phyloP scores from a whole-genome alignment of 2,888 invertebrate species.

The Idaea biselata region DNA sequence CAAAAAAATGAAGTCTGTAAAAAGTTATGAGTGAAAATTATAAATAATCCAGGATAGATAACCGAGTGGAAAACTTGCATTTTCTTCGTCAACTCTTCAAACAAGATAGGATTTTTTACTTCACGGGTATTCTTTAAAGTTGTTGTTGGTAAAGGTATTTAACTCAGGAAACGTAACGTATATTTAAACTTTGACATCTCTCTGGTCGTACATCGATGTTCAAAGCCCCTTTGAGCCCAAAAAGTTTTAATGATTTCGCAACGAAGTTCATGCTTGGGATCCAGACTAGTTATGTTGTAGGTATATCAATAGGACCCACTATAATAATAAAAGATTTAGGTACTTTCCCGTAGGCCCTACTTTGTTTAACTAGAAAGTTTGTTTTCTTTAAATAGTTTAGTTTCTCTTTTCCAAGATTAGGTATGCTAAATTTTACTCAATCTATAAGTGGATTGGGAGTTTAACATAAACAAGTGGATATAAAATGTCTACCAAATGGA shows the following conservation, averaged over 20 bases:
- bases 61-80: too few species aligned
- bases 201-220: slow-evolving; percentile 33
- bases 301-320: not conserved
- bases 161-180: slow-evolving; percentile 18
- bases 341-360: not conserved
- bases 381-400: not conserved
- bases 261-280: slow-evolving; percentile 16
- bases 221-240: slow-evolving; percentile 37
- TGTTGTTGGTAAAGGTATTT: slow-evolving; percentile 9
- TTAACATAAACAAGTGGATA: too few species aligned
- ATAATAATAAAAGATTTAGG: not conserved
- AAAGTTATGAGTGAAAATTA: not conserved
- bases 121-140: not conserved
- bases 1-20: not conserved
- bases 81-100: not conserved
- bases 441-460: too few species aligned
- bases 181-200: slow-evolving; percentile 28
- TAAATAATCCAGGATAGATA: not conserved
- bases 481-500: too few species aligned
- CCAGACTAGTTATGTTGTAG: slow-evolving; percentile 13
- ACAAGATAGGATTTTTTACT: not conserved
- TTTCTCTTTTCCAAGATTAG: not conserved
- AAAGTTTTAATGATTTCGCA: slow-evolving; percentile 57
- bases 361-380: not conserved
- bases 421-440: not conserved